These are phyloP conservation scores for Drosophila ogumai DNA, from an alignment of 1,140 invertebrate genomes.

Conservation along the genomic window DNA sequence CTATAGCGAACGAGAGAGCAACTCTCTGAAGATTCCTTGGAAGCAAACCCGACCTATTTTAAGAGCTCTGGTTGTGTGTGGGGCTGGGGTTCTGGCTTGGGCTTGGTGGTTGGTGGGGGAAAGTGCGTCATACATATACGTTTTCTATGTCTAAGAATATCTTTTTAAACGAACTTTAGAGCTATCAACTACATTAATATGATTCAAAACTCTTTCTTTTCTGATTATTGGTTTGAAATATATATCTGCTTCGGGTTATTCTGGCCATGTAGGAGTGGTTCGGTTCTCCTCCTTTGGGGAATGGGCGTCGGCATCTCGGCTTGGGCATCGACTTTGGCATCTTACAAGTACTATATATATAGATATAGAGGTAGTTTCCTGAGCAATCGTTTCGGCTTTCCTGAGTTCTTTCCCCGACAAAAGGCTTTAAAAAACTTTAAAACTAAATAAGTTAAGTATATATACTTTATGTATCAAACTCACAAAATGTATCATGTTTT, in stretches of 20 bases:
- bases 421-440: constrained; percentile 10
- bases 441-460: constrained; percentile 1
- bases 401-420: constrained; percentile 22
- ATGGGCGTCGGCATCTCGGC: constrained; percentile 12
- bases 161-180: constrained; percentile 58
- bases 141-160: constrained; percentile 53
- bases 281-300: constrained; percentile 7
- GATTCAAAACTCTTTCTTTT: constrained; percentile 49
- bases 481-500: not conserved
- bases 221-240: constrained; percentile 40
- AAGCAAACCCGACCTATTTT: not conserved
- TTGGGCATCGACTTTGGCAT: constrained; percentile 15
- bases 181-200: constrained; percentile 70
- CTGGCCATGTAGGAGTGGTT: constrained; percentile 45
- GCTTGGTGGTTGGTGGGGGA: not conserved
- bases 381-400: constrained; percentile 24
- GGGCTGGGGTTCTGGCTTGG: not conserved
- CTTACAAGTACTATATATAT: constrained; percentile 15
- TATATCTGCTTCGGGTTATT: constrained; percentile 22
- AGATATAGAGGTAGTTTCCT: constrained; percentile 8
- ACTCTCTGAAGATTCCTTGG: not conserved
- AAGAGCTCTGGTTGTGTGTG: constrained; percentile 4
- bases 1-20: not conserved
- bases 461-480: constrained; percentile 21
- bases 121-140: constrained; percentile 36